phyloP scores from a whole-genome alignment of 2,113 vertebrate species.

The Microcebus tavaratra region DNA sequence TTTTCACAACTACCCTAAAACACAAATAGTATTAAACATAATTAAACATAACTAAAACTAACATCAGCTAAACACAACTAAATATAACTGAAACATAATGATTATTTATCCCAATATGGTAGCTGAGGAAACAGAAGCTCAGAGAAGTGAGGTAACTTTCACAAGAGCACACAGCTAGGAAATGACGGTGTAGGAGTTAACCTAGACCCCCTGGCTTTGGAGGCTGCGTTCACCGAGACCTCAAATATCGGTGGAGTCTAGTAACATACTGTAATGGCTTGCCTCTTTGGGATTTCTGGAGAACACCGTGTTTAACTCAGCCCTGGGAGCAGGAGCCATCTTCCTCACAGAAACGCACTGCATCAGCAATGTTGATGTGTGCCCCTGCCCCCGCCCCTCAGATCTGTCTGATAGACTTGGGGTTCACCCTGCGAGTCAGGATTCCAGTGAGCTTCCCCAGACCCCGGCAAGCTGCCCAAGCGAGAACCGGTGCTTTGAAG shows the following conservation, averaged over 20 bases:
- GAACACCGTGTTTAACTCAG: not conserved
- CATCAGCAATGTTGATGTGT: not conserved
- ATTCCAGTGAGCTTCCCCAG: not conserved
- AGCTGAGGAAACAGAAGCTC: not conserved
- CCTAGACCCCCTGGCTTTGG: not conserved
- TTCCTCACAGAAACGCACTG: not conserved
- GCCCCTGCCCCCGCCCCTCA: not conserved
- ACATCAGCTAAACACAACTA: too few species aligned
- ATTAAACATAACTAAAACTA: not conserved
- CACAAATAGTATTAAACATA: not conserved
- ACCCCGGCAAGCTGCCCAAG: not conserved
- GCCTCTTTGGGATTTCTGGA: not conserved
- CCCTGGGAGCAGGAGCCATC: not conserved
- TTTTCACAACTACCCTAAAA: not conserved
- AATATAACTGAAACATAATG: too few species aligned
- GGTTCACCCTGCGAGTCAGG: not conserved
- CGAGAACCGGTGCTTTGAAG: too few species aligned
- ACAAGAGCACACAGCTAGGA: not conserved
- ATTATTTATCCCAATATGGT: not conserved
- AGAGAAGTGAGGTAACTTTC: not conserved
- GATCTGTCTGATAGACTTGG: not conserved
- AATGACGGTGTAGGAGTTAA: not conserved
- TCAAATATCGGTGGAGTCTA: not conserved
- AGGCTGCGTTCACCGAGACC: not conserved
- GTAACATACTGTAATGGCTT: not conserved